Percentiles rank a stretch among this genome's conserved stretches.
Evolutionary conservation across 2,113 vertebrate species (phyloP).

Genomic region (Numida meleagris): DNA sequence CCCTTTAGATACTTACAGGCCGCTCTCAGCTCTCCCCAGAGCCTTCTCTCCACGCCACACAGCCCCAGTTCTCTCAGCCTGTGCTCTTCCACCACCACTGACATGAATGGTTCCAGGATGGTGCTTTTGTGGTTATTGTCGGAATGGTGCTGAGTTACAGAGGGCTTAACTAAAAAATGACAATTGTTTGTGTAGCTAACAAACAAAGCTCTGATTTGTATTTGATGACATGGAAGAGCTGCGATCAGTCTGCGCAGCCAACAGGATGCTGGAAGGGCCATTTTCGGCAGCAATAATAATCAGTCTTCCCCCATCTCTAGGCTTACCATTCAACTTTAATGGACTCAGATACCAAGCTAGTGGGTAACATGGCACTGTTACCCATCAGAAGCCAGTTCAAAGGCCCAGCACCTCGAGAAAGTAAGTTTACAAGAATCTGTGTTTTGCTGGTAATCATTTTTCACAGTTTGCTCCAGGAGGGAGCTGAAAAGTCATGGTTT

Average conservation of each 20-base stretch:
- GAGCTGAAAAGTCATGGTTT: rapidly evolving
- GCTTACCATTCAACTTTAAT: conserved; percentile 95
- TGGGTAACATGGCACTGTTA: conserved; percentile 96
- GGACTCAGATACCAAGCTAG: conserved; percentile 87
- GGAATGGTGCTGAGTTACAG: neutral
- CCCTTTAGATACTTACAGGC: too few relatives aligned
- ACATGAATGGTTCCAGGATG: neutral
- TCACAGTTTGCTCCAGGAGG: neutral
- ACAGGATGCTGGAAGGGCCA: neutral
- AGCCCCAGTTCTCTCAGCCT: too few relatives aligned
- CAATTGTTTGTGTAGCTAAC: neutral
- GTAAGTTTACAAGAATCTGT: conserved; percentile 73
- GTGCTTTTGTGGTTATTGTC: neutral
- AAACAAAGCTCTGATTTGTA: neutral
- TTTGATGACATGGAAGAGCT: rapidly evolving
- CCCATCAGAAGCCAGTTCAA: conserved; percentile 96
- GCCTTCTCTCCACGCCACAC: too few relatives aligned
- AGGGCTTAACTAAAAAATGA: neutral
- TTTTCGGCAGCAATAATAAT: neutral
- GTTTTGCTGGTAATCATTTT: neutral
- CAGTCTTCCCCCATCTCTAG: conserved; percentile 60
- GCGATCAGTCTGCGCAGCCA: neutral
- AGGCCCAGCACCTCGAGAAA: conserved; percentile 94
- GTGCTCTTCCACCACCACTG: rapidly evolving
- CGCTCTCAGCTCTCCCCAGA: too few relatives aligned